Conservation (phyloP, 2,113 vertebrate genomes). For the Myrmophylax atrothorax region DNA sequence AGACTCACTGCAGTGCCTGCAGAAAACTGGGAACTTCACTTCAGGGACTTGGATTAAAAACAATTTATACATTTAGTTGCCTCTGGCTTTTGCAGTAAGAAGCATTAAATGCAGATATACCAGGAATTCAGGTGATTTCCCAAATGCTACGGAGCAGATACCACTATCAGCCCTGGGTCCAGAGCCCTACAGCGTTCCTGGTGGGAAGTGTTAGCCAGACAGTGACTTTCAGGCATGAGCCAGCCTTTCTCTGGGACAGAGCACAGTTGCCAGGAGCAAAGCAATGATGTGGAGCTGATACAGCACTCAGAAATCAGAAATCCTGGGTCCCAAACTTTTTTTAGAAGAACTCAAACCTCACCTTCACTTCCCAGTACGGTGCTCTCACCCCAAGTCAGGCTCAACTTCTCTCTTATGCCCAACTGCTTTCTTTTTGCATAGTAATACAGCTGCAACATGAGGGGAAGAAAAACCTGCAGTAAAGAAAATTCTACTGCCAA, state of each 20-base stretch:
- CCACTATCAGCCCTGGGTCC: background rate
- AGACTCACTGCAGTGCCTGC: background rate
- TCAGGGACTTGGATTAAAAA: background rate
- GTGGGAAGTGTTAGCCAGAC: background rate
- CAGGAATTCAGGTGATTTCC: background rate
- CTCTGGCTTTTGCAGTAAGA: background rate
- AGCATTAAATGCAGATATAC: background rate
- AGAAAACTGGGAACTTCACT: background rate
- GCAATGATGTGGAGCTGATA: background rate
- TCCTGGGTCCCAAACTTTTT: background rate
- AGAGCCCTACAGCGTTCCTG: background rate
- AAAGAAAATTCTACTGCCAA: background rate
- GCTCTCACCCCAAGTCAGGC: background rate
- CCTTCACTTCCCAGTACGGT: background rate
- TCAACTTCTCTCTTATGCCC: background rate
- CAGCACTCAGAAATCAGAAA: background rate
- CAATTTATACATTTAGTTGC: background rate
- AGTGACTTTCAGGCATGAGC: background rate
- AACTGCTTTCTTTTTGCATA: background rate
- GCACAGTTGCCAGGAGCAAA: background rate
- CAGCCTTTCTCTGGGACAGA: background rate
- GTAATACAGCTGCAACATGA: background rate
- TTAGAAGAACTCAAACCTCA: background rate
- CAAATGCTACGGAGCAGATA: background rate
- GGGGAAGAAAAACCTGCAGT: background rate